phyloP scores from a whole-genome alignment of 2,797 vertebrate genomes.

The Octomys mimax region DNA sequence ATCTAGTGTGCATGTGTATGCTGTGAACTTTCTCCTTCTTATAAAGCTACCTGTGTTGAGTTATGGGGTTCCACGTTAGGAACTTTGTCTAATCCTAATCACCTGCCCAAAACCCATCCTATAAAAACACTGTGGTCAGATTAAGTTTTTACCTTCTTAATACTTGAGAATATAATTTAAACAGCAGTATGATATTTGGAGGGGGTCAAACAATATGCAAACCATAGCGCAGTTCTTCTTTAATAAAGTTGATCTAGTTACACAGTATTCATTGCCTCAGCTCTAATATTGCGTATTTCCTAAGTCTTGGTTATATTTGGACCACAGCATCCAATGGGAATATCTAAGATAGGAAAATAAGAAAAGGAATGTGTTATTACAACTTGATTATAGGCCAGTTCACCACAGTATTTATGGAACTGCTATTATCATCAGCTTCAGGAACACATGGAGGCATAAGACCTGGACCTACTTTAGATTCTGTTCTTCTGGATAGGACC shows the following conservation, averaged over 20 bases:
- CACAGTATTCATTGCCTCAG: neutral
- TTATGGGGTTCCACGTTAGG: too few relatives aligned
- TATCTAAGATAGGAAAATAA: neutral
- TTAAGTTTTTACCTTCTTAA: neutral
- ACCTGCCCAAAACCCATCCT: neutral
- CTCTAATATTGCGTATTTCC: conserved; percentile 5
- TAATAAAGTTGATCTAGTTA: neutral
- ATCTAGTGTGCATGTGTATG: neutral
- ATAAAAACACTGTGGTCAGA: neutral
- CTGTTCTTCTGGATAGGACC: neutral
- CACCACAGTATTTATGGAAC: neutral
- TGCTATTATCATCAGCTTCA: neutral
- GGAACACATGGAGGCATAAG: neutral
- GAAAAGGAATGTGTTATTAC: neutral
- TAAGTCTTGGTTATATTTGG: neutral
- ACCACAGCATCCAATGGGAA: neutral
- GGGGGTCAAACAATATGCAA: too few relatives aligned
- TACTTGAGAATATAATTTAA: neutral
- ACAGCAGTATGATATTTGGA: neutral
- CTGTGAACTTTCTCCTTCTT: too few relatives aligned
- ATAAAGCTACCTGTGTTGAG: neutral
- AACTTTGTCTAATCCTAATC: neutral
- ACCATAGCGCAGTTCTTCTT: neutral
- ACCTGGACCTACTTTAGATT: neutral
- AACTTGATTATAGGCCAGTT: neutral